phyloP scores from a whole-genome alignment of 1,140 invertebrate genomes.

The Mamestra configurata region DNA sequence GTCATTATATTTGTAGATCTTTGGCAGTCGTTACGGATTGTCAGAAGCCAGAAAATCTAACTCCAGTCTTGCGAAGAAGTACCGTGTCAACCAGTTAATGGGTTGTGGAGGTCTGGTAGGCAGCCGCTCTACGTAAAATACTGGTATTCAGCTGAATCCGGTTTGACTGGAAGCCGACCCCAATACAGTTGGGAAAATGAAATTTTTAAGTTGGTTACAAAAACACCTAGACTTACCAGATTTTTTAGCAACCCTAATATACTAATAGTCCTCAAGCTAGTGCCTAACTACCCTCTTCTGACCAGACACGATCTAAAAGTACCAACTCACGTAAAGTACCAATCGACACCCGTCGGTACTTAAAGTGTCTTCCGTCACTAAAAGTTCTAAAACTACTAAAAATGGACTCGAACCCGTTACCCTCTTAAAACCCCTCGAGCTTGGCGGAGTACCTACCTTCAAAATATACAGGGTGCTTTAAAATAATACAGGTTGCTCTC shows the following conservation, averaged over 20 bases:
- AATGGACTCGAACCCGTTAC: conserved; percentile 26
- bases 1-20: too few relatives aligned
- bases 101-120: too few relatives aligned
- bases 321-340: conserved; percentile 31
- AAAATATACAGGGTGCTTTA: background rate
- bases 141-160: too few relatives aligned
- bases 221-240: background rate
- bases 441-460: conserved; percentile 31
- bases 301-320: conserved; percentile 19
- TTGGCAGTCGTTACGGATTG: too few relatives aligned
- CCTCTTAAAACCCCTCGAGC: conserved; percentile 5
- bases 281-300: background rate
- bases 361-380: conserved; percentile 11
- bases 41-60: too few relatives aligned
- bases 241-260: background rate
- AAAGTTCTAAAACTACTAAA: conserved; percentile 12
- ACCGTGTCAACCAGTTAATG: too few relatives aligned
- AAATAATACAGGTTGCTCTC: conserved; percentile 9
- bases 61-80: too few relatives aligned
- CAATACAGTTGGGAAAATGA: too few relatives aligned
- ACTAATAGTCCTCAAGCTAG: background rate
- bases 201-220: background rate
- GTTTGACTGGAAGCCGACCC: too few relatives aligned
- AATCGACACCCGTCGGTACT: conserved; percentile 4
- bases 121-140: too few relatives aligned